phyloP scores from a whole-genome alignment of 2,797 vertebrate species.

The Lycodopsis pacificus region DNA sequence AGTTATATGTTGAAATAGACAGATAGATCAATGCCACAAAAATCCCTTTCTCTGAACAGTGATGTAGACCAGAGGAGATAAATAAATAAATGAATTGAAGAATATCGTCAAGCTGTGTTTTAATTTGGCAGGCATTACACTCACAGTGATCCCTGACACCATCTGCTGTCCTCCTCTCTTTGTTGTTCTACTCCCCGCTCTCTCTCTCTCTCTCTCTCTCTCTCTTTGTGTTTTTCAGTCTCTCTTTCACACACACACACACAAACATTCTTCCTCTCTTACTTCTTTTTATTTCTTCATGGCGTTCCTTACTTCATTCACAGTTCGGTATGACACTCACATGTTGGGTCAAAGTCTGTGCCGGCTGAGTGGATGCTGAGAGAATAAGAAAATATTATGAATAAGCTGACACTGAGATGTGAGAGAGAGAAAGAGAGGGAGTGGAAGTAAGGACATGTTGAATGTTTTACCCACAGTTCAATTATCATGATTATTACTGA shows the following conservation, averaged over 20 bases:
- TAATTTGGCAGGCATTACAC: constrained; percentile 41
- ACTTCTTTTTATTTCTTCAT: not conserved
- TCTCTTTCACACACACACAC: not conserved
- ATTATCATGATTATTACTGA: constrained; percentile 9
- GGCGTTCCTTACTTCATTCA: not conserved
- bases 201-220: not conserved
- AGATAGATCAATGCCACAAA: not conserved
- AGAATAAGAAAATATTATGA: constrained; percentile 31
- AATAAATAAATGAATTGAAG: constrained; percentile 22
- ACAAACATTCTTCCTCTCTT: not conserved
- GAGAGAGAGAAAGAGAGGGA: not conserved
- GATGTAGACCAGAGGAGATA: not conserved
- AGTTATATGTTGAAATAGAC: not conserved
- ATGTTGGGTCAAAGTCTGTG: constrained; percentile 39
- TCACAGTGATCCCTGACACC: constrained; percentile 51
- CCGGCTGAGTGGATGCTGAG: constrained; percentile 25
- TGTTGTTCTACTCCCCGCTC: not conserved
- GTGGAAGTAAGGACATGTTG: not conserved
- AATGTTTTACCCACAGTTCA: not conserved
- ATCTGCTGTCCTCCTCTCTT: constrained; percentile 41
- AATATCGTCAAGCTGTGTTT: constrained; percentile 50
- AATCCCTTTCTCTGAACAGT: not conserved
- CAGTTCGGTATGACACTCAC: constrained; percentile 32
- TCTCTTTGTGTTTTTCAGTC: constrained; percentile 14
- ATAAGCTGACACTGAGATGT: not conserved